Evolutionary conservation across 2,113 vertebrate species (phyloP), one percentile per base, ranked within the genome.

Genomic region (Pycnonotus jocosus): DNA sequence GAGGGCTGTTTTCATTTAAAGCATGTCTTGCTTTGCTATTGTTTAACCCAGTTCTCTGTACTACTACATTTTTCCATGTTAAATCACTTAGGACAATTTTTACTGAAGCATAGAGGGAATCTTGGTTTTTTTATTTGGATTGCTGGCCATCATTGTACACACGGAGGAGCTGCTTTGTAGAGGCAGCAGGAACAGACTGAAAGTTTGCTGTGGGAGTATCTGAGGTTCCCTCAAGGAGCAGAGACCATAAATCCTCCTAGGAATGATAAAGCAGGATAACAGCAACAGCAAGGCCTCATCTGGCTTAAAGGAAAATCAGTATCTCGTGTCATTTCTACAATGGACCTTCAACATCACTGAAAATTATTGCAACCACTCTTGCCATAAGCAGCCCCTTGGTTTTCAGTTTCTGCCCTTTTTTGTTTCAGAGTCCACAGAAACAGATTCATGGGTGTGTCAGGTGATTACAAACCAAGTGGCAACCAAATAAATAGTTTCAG

Each of bases 1-100:
- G 25, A n/a, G 81, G 56, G 12, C 84, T 96, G 95, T 93, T 95
- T 96, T 90, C 68, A 94, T 86, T 97, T 96, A 97, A 90, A 87
- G 27, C 37, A 42, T 70, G 81, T 54, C 68, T 93, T 23, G 7
- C 90, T 96, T 84, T 90, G 92, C 94, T 95, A 72, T 95, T 95
- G 56, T 96, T 97, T 96, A 91, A 95, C 68, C 61, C 62, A 91
- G 70, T 91, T 90, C 77, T 91, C 86, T 97, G 89, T 92, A 83
- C 78, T 93, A 22, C 79, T 93, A 56, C 57, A 92, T 95, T 97
- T 97, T 97, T 95, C 94, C 82, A 92, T 22, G 35, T 91, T 93
- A 95, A 97, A 70, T 89, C 88, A 86, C 88, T 94, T 79, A 81
- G 91, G 73, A 80, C 50, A 37, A 76, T 82, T 76, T 94, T 81